phyloP scores from a whole-genome alignment of 2,797 vertebrate species.

The Choloepus didactylus region DNA sequence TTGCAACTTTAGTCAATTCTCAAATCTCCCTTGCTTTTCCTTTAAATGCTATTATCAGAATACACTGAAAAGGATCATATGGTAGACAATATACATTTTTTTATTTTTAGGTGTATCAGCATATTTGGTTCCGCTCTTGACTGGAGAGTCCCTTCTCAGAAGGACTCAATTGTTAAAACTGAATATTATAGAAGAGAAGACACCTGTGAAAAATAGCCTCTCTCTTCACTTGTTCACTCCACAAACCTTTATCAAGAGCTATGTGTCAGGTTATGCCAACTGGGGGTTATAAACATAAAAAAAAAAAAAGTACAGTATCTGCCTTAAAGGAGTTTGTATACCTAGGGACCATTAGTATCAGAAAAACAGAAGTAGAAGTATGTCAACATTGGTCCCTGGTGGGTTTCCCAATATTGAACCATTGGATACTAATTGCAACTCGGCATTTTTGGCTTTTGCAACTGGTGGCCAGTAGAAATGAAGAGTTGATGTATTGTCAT shows the following conservation, averaged over 20 bases:
- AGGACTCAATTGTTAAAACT: slow-evolving; percentile 17
- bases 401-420: background rate
- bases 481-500: background rate
- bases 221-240: background rate
- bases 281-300: background rate
- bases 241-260: slow-evolving; percentile 22
- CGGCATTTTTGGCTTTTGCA: slow-evolving; percentile 48
- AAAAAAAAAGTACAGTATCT: background rate
- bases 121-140: slow-evolving; percentile 47
- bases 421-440: slow-evolving; percentile 13
- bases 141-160: background rate
- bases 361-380: background rate
- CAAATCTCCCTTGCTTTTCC: background rate
- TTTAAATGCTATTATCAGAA: slow-evolving; percentile 20
- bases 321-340: background rate
- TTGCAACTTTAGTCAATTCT: background rate
- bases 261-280: background rate
- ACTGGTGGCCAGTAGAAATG: background rate
- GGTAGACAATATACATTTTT: background rate
- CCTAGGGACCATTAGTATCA: background rate
- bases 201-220: background rate
- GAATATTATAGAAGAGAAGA: background rate
- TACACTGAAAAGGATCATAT: slow-evolving; percentile 8
- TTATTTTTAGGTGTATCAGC: slow-evolving; percentile 12
- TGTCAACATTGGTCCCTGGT: background rate